These are phyloP conservation scores for Lymantria monacha DNA, from an alignment of 2,888 invertebrate species.

Conservation along the genomic window DNA sequence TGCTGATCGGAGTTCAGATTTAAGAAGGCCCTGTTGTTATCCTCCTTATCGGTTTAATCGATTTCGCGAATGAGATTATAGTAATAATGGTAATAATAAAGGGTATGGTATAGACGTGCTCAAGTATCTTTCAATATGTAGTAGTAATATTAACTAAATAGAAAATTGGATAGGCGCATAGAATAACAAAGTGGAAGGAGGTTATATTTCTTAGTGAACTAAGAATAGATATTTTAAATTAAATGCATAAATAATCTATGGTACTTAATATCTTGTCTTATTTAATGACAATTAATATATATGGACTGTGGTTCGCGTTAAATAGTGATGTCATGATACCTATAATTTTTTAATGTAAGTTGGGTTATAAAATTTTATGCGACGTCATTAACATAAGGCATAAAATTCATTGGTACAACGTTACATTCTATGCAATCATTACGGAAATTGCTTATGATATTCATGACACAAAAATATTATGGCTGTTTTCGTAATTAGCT, in stretches of 20 bases:
- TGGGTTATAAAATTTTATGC: constrained; percentile 23
- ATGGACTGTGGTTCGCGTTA: constrained; percentile 5
- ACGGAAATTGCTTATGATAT: constrained; percentile 1
- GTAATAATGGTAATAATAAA: constrained; percentile 22
- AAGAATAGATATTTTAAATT: no score
- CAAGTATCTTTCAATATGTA: not conserved
- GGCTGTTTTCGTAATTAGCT: not conserved
- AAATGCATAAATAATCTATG: constrained; percentile 4
- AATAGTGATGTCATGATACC: constrained; percentile 23
- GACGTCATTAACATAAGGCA: constrained; percentile 17
- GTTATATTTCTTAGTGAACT: no score
- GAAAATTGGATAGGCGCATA: not conserved
- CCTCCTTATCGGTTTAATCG: constrained; percentile 44
- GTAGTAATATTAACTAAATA: no score
- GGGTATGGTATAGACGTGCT: not conserved
- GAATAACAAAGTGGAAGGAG: not conserved
- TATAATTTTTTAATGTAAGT: constrained; percentile 23
- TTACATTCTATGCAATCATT: constrained; percentile 1
- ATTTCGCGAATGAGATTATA: constrained; percentile 29
- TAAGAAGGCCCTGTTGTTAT: constrained; percentile 48
- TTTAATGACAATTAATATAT: not conserved
- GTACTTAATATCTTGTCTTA: constrained; percentile 1
- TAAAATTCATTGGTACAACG: constrained; percentile 17
- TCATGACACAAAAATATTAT: constrained; percentile 4
- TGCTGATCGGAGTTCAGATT: constrained; percentile 51